phyloP scores from a whole-genome alignment of 2,113 vertebrate genomes.

The Centropus unirufus region DNA sequence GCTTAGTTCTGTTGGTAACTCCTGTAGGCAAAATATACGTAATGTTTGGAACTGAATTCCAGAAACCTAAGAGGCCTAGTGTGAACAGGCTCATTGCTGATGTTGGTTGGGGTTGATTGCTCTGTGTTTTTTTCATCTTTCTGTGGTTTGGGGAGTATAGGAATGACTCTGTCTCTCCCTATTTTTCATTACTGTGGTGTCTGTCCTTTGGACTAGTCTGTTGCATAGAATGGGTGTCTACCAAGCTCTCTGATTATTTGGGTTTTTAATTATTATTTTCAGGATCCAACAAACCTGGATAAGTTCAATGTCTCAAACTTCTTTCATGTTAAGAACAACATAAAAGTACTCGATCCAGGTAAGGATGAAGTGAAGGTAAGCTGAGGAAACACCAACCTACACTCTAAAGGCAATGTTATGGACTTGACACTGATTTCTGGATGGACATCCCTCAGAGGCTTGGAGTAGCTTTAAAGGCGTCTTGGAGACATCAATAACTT shows the following conservation, averaged over 20 bases:
- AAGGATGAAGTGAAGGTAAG: background rate
- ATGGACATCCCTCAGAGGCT: background rate
- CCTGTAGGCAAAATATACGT: background rate
- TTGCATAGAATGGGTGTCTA: background rate
- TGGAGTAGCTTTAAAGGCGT: background rate
- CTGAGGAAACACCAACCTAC: background rate
- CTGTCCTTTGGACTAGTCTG: background rate
- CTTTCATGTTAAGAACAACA: slow-evolving; percentile 94
- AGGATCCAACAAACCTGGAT: slow-evolving; percentile 97
- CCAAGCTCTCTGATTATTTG: background rate
- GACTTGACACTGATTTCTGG: background rate
- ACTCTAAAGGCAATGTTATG: background rate
- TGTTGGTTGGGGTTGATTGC: background rate
- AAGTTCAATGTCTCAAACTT: slow-evolving; percentile 97
- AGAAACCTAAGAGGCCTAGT: background rate
- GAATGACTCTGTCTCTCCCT: background rate
- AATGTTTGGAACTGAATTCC: background rate
- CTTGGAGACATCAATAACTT: background rate
- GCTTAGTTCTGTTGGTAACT: background rate
- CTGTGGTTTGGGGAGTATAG: background rate
- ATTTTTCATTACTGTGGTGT: background rate
- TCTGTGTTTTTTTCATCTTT: background rate
- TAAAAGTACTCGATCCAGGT: slow-evolving; percentile 94
- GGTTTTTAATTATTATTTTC: background rate
- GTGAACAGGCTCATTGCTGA: background rate